These are phyloP conservation scores for Riparia riparia DNA, from an alignment of 2,113 vertebrate genomes.

Conservation along the genomic window DNA sequence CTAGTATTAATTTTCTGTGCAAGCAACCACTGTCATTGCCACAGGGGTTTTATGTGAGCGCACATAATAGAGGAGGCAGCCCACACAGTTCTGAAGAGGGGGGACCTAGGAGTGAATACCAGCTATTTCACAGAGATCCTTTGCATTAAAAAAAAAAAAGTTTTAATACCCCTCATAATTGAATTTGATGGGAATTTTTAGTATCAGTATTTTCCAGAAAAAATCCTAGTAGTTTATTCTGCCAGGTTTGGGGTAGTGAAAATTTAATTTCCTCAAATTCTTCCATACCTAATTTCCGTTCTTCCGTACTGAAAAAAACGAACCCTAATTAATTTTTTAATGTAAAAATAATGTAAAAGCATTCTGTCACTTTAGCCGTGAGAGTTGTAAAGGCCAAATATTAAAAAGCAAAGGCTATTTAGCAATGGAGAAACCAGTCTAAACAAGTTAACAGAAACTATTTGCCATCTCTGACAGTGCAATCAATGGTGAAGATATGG, in stretches of 20 bases:
- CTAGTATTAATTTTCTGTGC: constrained; percentile 44
- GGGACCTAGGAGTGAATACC: background rate
- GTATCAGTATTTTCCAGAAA: constrained; percentile 3
- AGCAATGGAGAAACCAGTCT: background rate
- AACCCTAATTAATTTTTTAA: background rate
- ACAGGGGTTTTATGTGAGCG: background rate
- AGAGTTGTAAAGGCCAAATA: background rate
- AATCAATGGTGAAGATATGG: constrained; percentile 13
- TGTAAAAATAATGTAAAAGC: background rate
- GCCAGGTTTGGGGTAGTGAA: background rate
- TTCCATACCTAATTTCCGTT: background rate
- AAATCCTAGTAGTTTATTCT: background rate
- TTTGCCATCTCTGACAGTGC: background rate
- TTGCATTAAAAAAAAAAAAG: background rate
- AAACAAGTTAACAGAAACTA: background rate
- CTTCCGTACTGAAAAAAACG: background rate
- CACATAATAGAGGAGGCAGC: background rate
- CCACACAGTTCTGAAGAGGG: background rate
- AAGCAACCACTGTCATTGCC: constrained; percentile 44
- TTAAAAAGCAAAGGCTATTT: background rate
- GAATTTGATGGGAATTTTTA: constrained; percentile 26
- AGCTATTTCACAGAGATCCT: background rate
- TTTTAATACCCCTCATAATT: background rate
- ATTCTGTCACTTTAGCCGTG: background rate
- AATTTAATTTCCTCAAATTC: constrained; percentile 29